Conservation (phyloP, 2,113 vertebrate genomes). For the Pseudolaguvia tuberculata region DNA sequence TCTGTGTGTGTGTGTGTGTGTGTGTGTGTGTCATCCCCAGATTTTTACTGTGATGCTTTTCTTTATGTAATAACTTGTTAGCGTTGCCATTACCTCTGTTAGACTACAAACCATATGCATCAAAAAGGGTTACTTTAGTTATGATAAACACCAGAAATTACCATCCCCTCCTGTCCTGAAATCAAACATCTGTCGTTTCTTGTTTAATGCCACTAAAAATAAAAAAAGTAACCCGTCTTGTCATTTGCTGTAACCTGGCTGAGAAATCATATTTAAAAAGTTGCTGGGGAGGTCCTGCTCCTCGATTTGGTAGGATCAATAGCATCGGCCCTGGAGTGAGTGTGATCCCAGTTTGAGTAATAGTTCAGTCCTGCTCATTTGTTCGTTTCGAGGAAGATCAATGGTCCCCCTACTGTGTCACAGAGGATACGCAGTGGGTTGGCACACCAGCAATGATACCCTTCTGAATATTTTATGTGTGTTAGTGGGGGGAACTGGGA, state of each 20-base stretch:
- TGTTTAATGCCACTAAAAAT: constrained; percentile 24
- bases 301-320: constrained; percentile 63
- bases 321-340: constrained; percentile 57
- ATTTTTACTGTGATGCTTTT: too few species aligned
- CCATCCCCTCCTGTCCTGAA: neutral
- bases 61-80: too few species aligned
- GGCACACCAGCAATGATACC: constrained; percentile 54
- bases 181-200: constrained; percentile 32
- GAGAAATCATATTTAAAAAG: constrained; percentile 50
- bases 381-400: constrained; percentile 69
- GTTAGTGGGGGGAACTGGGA: constrained; percentile 4
- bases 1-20: too few species aligned
- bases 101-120: too few species aligned
- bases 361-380: constrained; percentile 68
- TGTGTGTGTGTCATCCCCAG: too few species aligned
- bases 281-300: constrained; percentile 39
- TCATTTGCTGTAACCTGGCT: constrained; percentile 37
- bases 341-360: constrained; percentile 69
- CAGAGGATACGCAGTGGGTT: constrained; percentile 59
- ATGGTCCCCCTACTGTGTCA: constrained; percentile 63
- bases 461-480: constrained; percentile 67
- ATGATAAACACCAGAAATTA: neutral
- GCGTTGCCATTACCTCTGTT: too few species aligned
- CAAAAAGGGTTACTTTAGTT: too few species aligned
- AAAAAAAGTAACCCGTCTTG: constrained; percentile 43